These are phyloP conservation scores for Trematomus bernacchii DNA, from an alignment of 2,797 vertebrate genomes.

Conservation along the genomic window DNA sequence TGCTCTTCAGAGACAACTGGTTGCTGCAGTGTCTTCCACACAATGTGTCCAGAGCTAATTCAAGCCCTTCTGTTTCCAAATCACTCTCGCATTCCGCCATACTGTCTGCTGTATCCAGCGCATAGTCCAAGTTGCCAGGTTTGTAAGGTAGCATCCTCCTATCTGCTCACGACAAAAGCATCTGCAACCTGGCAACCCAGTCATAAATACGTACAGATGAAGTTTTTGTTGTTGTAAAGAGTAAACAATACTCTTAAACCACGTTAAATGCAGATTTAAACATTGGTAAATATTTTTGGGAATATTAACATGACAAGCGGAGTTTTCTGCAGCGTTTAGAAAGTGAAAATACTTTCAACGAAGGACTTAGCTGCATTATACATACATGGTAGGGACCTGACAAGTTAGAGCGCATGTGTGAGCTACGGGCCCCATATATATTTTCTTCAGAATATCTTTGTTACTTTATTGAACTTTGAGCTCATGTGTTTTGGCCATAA, in stretches of 20 bases:
- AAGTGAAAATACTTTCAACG: background rate
- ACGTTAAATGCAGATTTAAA: background rate
- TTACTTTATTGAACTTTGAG: no score
- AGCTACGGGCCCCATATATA: no score
- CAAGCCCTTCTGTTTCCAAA: conserved; percentile 94
- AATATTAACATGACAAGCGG: background rate
- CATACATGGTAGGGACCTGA: no score
- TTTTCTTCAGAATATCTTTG: no score
- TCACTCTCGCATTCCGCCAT: conserved; percentile 99
- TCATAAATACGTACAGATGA: background rate
- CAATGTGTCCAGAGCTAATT: conserved; percentile 90
- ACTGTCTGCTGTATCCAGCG: conserved; percentile 93
- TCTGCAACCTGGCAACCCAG: conserved; percentile 67
- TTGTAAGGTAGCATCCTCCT: conserved; percentile 9
- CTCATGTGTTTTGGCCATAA: background rate
- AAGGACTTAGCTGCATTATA: no score
- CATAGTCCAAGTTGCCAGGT: conserved; percentile 87
- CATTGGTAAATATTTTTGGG: no score
- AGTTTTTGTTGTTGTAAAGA: background rate
- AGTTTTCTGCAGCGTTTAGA: no score
- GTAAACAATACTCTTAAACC: background rate
- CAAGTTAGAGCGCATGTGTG: no score
- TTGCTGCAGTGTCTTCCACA: conserved; percentile 75
- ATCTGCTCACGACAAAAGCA: background rate
- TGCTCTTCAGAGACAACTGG: conserved; percentile 83